phyloP scores from a whole-genome alignment of 2,113 vertebrate genomes.

The Zapus hudsonius region DNA sequence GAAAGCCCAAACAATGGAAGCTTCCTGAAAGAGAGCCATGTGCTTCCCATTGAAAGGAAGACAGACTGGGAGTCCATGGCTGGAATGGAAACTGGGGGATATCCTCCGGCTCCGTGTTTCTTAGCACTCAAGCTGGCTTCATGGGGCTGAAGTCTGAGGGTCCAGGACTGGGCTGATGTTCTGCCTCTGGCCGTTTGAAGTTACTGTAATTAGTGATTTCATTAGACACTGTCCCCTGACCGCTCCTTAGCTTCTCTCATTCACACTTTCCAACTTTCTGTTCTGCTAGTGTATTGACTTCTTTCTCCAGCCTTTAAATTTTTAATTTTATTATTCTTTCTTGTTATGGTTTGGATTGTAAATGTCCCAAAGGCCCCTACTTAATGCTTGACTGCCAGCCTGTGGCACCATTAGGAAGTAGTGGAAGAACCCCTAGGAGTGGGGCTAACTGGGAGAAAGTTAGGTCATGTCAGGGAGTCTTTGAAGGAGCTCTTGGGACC shows the following conservation, averaged over 20 bases:
- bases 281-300: neutral
- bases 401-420: neutral
- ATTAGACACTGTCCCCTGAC: neutral
- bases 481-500: no score
- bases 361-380: neutral
- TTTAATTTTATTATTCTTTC: neutral
- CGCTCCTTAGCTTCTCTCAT: neutral
- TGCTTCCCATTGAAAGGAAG: neutral
- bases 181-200: neutral
- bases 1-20: neutral
- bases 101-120: neutral
- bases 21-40: neutral
- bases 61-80: neutral
- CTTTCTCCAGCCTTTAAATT: neutral
- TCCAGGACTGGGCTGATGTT: neutral
- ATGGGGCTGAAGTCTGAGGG: neutral
- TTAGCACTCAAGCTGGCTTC: neutral
- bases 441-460: neutral
- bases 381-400: neutral
- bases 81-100: no score
- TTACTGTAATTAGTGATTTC: no score
- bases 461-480: no score
- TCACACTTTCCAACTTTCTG: neutral
- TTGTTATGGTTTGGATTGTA: neutral
- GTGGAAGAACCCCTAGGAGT: neutral